phyloP scores from a whole-genome alignment of 2,797 vertebrate species.

The Catharus ustulatus region DNA sequence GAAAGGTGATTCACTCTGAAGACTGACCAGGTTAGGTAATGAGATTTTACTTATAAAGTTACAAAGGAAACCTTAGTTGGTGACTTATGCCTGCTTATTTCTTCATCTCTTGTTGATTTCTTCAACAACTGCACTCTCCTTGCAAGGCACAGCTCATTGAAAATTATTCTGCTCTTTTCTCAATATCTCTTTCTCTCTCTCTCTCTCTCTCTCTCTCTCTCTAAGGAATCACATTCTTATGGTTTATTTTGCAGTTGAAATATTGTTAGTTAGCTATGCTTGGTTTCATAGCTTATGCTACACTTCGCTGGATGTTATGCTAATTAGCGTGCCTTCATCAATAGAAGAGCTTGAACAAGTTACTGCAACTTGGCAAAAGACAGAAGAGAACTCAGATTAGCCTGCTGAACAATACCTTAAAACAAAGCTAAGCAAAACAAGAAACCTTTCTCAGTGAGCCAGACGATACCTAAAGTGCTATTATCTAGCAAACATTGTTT shows the following conservation, averaged over 20 bases:
- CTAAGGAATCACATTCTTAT: neutral
- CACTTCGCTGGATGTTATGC: neutral
- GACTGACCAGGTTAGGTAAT: neutral
- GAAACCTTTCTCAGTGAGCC: neutral
- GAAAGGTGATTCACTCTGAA: neutral
- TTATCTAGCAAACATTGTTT: neutral
- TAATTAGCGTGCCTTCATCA: neutral
- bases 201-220: too few species aligned
- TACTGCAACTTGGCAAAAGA: neutral
- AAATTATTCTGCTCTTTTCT: neutral
- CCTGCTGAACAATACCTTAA: neutral
- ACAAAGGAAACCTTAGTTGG: neutral
- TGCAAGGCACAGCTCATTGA: neutral
- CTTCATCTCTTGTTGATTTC: constrained; percentile 27
- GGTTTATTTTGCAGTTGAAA: neutral
- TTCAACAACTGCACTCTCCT: neutral
- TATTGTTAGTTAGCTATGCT: neutral
- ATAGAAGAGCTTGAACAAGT: neutral
- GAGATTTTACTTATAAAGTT: neutral
- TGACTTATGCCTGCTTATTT: constrained; percentile 31
- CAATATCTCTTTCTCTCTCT: neutral
- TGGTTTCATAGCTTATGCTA: neutral
- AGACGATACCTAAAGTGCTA: neutral
- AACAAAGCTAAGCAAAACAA: neutral
- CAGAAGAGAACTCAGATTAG: neutral